Base-by-base conservation (phyloP, 2,888 invertebrate genomes). In the Itoplectis maculator region DNA sequence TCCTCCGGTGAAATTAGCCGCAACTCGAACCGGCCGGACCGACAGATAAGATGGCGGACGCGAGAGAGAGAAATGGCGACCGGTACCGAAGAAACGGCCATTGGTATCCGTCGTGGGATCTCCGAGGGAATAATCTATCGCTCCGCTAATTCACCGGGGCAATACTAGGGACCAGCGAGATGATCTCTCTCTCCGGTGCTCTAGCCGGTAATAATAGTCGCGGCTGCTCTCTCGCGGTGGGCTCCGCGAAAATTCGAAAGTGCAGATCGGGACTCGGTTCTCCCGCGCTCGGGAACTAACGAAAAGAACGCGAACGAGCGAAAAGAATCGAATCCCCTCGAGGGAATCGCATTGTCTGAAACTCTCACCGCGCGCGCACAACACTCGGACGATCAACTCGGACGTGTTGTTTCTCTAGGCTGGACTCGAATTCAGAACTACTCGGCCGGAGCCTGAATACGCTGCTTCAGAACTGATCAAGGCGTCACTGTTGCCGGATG, bases 211-310 rank as follows among this genome's bases (percentile, higher is more conserved):
- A 56, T 51, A 42, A 59, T 59, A 59, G 42, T 65, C 72, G n/a
- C n/a, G n/a, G n/a, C n/a, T n/a, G n/a, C n/a, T n/a, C n/a, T n/a
- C n/a, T n/a, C n/a, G n/a, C n/a, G n/a, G n/a, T n/a, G n/a, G 47
- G 65, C 40, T 23, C 51, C 13, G 42, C 68, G 70, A 56, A 76
- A 66, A 81, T 81, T 81, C 72, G 81, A 81, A 81, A 81, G 81
- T 77, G 54, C 47, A 23, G 23, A 23, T 66, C 66, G 72, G 66
- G n/a, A n/a, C n/a, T 66, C 15, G 35, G 51, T 42, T 72, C 72
- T 76, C 56, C 51, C 72, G 23, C 51, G 42, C 23, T 42, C 59
- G 42, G 35, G 47, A 35, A 49, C n/a, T n/a, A n/a, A n/a, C n/a
- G 15, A 45, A 47, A 42, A 56, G 29, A 42, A 59, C 47, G 59